Evolutionary conservation across 2,113 vertebrate species (phyloP).

Genomic region (Sylvicapra grimmia): DNA sequence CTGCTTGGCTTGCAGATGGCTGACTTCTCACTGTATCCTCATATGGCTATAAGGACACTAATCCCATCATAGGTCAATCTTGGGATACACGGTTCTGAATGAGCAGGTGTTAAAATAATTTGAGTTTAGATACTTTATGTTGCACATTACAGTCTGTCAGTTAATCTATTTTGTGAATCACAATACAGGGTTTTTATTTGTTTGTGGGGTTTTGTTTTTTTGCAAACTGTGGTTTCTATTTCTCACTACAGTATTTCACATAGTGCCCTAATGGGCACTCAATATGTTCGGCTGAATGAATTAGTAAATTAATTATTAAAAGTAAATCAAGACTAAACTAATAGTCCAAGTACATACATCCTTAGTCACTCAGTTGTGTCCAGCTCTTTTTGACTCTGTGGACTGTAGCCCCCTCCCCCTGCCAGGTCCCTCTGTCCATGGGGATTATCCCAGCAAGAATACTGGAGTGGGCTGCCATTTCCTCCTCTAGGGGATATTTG

Average conservation of each 20-base stretch:
- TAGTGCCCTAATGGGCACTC: not conserved
- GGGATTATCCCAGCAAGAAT: not conserved
- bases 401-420: not conserved
- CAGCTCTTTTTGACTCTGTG: not conserved
- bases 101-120: not conserved
- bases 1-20: not conserved
- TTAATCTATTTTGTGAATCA: not conserved
- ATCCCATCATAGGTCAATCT: not conserved
- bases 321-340: not conserved
- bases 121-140: not conserved
- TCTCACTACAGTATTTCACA: not conserved
- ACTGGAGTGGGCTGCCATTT: not conserved
- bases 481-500: not conserved
- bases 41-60: not conserved
- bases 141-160: not conserved
- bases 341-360: not conserved
- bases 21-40: not conserved
- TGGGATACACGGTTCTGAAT: not conserved
- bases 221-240: not conserved
- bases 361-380: not conserved
- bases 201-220: not conserved
- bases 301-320: not conserved
- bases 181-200: not conserved
- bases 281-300: not conserved
- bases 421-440: not conserved